Percentiles rank a stretch among this genome's conserved stretches.
Conservation (phyloP, 2,888 invertebrate species). For the Drosophila stalkeri region DNA sequence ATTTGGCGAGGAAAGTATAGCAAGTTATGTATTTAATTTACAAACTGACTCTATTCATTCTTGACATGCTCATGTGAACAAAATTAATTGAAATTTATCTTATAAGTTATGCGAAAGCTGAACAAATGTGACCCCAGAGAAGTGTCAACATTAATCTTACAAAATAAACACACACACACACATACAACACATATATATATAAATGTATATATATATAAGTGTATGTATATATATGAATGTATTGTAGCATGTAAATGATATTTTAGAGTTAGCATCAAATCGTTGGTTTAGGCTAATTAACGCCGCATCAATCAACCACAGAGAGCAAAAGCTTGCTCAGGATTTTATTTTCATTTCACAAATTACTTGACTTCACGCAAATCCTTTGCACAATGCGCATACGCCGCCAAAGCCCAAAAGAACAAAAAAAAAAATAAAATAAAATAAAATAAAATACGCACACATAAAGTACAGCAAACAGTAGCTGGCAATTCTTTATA, state of each 20-base stretch:
- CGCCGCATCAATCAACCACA: slow-evolving; percentile 57
- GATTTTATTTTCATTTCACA: slow-evolving; percentile 32
- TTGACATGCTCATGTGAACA: background rate
- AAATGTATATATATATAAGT: background rate
- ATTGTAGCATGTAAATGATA: background rate
- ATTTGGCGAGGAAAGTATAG: background rate
- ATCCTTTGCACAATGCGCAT: slow-evolving; percentile 47
- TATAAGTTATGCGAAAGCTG: background rate
- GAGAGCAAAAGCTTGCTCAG: slow-evolving; percentile 8
- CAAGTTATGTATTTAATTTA: slow-evolving; percentile 1
- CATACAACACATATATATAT: background rate
- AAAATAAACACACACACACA: background rate
- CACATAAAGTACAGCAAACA: slow-evolving; percentile 10
- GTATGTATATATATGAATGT: background rate
- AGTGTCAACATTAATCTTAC: background rate
- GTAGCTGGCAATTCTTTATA: slow-evolving; percentile 39
- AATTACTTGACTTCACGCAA: slow-evolving; percentile 49
- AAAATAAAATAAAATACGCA: background rate
- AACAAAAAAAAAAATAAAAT: background rate
- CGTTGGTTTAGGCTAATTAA: slow-evolving; percentile 50
- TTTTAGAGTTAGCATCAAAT: slow-evolving; percentile 10
- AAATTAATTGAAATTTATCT: slow-evolving; percentile 1
- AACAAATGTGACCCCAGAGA: background rate
- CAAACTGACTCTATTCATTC: background rate
- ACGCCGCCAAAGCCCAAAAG: slow-evolving; percentile 28